Conservation (phyloP, 2,113 vertebrate genomes). For the Larimichthys crocea region DNA sequence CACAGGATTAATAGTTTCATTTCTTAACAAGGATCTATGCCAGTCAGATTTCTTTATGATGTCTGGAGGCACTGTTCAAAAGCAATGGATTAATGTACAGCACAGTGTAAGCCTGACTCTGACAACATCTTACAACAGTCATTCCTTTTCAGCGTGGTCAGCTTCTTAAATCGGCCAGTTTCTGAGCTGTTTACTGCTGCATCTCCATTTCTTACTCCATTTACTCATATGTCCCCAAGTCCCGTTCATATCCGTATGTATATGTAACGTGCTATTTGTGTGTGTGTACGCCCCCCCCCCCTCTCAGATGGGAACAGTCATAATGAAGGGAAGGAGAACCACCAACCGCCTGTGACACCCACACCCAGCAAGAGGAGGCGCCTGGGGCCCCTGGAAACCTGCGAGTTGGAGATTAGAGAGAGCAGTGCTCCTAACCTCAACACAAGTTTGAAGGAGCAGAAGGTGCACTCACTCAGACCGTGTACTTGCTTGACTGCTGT, state of each 20-base stretch:
- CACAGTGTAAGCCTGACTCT: slow-evolving; percentile 24
- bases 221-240: too few relatives aligned
- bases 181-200: slow-evolving; percentile 26
- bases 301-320: slow-evolving; percentile 62
- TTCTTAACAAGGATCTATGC: slow-evolving; percentile 47
- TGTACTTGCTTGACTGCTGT: slow-evolving; percentile 38
- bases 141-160: slow-evolving; percentile 35
- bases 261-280: too few relatives aligned
- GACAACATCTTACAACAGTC: slow-evolving; percentile 40
- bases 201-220: not conserved
- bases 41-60: slow-evolving; percentile 58
- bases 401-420: slow-evolving; percentile 74
- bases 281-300: too few relatives aligned
- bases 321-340: slow-evolving; percentile 77
- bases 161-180: slow-evolving; percentile 21
- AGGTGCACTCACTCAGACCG: slow-evolving; percentile 66
- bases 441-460: slow-evolving; percentile 38
- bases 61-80: slow-evolving; percentile 44
- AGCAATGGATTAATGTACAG: slow-evolving; percentile 47
- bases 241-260: too few relatives aligned
- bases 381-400: slow-evolving; percentile 47
- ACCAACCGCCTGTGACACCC: slow-evolving; percentile 49
- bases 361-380: slow-evolving; percentile 75
- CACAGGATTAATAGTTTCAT: slow-evolving; percentile 68
- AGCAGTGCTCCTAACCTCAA: slow-evolving; percentile 29